phyloP scores from a whole-genome alignment of 2,888 invertebrate genomes.

The Drosophila pegasa region DNA sequence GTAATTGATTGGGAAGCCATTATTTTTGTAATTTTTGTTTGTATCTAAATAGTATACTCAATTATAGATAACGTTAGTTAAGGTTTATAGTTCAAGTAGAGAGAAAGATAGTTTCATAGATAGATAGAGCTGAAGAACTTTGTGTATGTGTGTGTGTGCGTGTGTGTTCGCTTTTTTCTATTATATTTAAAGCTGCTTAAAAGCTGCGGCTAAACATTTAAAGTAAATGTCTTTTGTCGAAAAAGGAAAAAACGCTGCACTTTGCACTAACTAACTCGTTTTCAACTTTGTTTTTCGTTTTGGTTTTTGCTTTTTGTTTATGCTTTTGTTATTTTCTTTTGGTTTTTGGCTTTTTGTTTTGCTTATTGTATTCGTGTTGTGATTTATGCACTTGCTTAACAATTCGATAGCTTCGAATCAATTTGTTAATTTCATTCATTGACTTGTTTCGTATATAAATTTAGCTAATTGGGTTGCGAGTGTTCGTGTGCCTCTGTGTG shows the following conservation, averaged over 20 bases:
- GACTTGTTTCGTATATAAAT: slow-evolving; percentile 66
- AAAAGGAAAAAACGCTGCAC: slow-evolving; percentile 71
- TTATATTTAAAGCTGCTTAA: slow-evolving; percentile 39
- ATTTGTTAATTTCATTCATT: slow-evolving; percentile 60
- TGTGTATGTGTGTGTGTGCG: slow-evolving; percentile 7
- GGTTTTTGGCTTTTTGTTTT: slow-evolving; percentile 38
- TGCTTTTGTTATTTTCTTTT: slow-evolving; percentile 8
- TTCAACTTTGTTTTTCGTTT: slow-evolving; percentile 52
- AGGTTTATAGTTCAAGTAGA: slow-evolving; percentile 55
- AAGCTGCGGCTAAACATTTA: slow-evolving; percentile 77
- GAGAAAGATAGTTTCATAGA: slow-evolving; percentile 48
- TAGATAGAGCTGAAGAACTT: slow-evolving; percentile 36
- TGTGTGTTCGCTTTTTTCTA: slow-evolving; percentile 14
- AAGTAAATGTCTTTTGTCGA: slow-evolving; percentile 71
- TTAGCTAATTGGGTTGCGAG: slow-evolving; percentile 66
- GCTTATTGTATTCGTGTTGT: slow-evolving; percentile 28
- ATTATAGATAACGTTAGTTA: slow-evolving; percentile 51
- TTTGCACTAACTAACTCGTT: slow-evolving; percentile 70
- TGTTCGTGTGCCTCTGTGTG: slow-evolving; percentile 12
- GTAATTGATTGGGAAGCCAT: slow-evolving; percentile 68
- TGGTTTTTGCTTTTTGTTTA: slow-evolving; percentile 35
- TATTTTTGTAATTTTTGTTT: slow-evolving; percentile 27
- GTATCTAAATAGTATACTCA: slow-evolving; percentile 61
- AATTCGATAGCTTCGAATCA: slow-evolving; percentile 68
- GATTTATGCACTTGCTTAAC: slow-evolving; percentile 64